phyloP scores from a whole-genome alignment of 2,113 vertebrate genomes.

The Prietella phreatophila region DNA sequence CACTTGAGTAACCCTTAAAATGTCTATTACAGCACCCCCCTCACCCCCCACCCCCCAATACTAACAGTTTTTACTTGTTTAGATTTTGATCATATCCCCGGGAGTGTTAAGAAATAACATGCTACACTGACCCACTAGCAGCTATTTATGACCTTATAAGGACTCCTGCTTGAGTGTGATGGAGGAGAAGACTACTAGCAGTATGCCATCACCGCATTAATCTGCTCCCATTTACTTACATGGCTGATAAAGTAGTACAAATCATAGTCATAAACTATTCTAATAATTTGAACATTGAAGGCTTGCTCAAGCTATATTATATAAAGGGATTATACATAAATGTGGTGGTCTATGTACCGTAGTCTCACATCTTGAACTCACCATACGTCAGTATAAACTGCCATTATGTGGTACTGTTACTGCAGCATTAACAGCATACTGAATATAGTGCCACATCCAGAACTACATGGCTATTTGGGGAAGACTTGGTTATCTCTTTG shows the following conservation, averaged over 20 bases:
- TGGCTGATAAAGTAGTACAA: neutral
- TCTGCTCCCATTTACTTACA: neutral
- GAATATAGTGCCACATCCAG: neutral
- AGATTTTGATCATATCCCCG: conserved; percentile 52
- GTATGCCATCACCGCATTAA: conserved; percentile 23
- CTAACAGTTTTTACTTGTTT: conserved; percentile 50
- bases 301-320: neutral
- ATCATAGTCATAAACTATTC: neutral
- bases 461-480: neutral
- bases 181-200: conserved; percentile 27
- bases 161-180: conserved; percentile 54
- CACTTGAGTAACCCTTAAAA: neutral
- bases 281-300: neutral
- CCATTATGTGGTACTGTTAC: neutral
- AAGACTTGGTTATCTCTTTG: neutral
- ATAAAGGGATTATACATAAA: neutral
- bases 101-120: conserved; percentile 66
- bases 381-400: neutral
- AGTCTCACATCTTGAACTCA: neutral
- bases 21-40: neutral
- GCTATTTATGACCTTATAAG: conserved; percentile 76
- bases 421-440: conserved; percentile 10
- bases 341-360: neutral
- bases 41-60: neutral
- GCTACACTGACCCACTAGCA: conserved; percentile 50